Evolutionary conservation across 2,797 vertebrate species (phyloP), one percentile per base, ranked within the genome.

Genomic region (Perdix hodgsoniae): DNA sequence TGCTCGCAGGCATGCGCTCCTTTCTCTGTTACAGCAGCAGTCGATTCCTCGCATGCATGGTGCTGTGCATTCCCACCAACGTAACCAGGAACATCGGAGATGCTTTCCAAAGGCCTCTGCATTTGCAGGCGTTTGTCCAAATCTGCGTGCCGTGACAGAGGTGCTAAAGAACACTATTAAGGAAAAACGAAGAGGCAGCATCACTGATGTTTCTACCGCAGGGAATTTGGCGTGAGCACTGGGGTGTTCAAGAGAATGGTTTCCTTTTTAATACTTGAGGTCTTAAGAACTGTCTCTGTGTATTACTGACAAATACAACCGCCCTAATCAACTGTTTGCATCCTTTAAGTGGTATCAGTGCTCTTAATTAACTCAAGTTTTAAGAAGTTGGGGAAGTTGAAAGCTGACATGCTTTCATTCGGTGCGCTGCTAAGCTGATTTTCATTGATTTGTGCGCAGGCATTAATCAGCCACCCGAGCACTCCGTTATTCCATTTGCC

Each of bases 301-400:
- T 50, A n/a, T 83, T 80, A 57, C 31, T 64, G 81, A 56, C 19
- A 44, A 94, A 85, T 71, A 29, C 13, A 57, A 64, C 88, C 4
- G 23, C 83, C 88, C 81, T 74, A 81, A 97, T 98, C 97, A 97
- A 69, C 97, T 96, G 90, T 66, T 27, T 75, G 57, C 39, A 13
- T 70, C 76, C 44, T 81, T n/a, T 44, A 91, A 91, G 70, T 82
- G 83, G 56, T 63, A 84, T 79, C 83, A 93, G 86, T 81, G 7
- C 66, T 75, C 86, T 50, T 96, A 95, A 94, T 96, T 94, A 95
- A 90, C 81, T 95, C 75, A 45, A 77, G 69, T 89, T 96, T 93
- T 70, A 50, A 89, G 88, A 84, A 96, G 69, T 49, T 92, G 82
- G 75, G 72, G 65, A 74, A 77, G 91, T 61, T 80, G 81, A 83